These are phyloP conservation scores for Plectrocnemia conspersa DNA, from an alignment of 1,140 invertebrate genomes.

Conservation along the genomic window DNA sequence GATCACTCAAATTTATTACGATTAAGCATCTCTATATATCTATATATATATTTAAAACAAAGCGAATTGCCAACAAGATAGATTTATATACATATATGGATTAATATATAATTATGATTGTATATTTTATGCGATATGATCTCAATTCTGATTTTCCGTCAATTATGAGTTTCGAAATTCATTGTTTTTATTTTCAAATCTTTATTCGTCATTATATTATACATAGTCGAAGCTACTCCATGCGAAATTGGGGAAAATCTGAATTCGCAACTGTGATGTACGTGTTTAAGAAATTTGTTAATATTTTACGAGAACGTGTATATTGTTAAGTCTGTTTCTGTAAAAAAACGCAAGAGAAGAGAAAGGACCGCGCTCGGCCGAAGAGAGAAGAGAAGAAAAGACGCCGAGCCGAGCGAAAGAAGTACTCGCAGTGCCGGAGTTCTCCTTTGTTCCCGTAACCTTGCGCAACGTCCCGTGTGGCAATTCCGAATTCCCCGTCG, in stretches of 20 bases:
- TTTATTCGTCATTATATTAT: no score
- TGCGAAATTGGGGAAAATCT: slow-evolving; percentile 34
- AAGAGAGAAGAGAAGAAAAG: not conserved
- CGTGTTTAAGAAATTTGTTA: slow-evolving; percentile 34
- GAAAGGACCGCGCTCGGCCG: not conserved
- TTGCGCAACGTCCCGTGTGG: not conserved
- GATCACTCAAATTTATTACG: no score
- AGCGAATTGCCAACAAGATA: no score
- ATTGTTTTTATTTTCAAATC: no score
- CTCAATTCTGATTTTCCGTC: slow-evolving; percentile 34
- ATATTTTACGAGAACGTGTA: slow-evolving; percentile 28
- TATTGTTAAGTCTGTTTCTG: slow-evolving; percentile 32
- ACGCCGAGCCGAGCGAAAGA: not conserved
- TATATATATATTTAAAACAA: no score
- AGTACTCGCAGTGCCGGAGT: not conserved
- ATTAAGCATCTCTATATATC: no score
- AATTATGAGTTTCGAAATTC: slow-evolving; percentile 23
- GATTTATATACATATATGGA: not conserved
- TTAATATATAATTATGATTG: not conserved
- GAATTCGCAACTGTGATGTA: slow-evolving; percentile 35
- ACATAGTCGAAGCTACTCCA: slow-evolving; percentile 17
- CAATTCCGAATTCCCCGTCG: slow-evolving; percentile 6
- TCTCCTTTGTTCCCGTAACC: no score
- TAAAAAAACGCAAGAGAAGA: slow-evolving; percentile 22
- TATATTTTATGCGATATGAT: slow-evolving; percentile 31